Base-by-base conservation (phyloP, 2,888 invertebrate species). In the Tromatobia lineatoria region DNA sequence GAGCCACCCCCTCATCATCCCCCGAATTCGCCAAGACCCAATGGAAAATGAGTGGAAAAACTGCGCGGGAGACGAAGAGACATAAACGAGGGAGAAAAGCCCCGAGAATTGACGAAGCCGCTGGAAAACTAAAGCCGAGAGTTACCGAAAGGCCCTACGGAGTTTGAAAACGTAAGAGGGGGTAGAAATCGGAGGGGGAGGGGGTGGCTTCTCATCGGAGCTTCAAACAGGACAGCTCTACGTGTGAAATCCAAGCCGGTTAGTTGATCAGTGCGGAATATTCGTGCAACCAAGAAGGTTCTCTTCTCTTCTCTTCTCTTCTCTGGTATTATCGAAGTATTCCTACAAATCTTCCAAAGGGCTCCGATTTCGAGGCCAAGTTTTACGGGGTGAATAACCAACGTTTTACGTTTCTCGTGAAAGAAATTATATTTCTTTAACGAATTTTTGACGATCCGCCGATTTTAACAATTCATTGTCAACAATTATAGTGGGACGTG, bases 251-350 rank as follows among this genome's bases (percentile, higher is more conserved):
- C 50, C 50, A 64, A 70, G 25, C 61, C 67, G 70, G 74, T 64
- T 11, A 83, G 59, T 34, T 70, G 70, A 29, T 87, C 87, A 88
- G 88, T 88, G 77, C 85, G 83, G 81, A 85, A 75, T 69, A 42
- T 81, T 76, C 77, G 34, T 20, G 81, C 82, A 82, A 45, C 0
- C 18, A 13, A 7, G 0, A 29, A 74, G 73, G 61, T 61, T 74
- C 73, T 57, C 10, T 25, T 13, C 1, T 7, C 2, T 15, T 54
- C 18, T 8, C 34, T 50, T n/a, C n/a, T n/a, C n/a, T n/a, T n/a
- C n/a, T n/a, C n/a, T n/a, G n/a, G n/a, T n/a, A n/a, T n/a, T n/a
- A n/a, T n/a, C n/a, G n/a, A n/a, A n/a, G n/a, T n/a, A n/a, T n/a
- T n/a, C n/a, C n/a, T n/a, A n/a, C n/a, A n/a, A n/a, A n/a, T n/a